Conservation (phyloP, 2,113 vertebrate genomes). For the Castor canadensis region DNA sequence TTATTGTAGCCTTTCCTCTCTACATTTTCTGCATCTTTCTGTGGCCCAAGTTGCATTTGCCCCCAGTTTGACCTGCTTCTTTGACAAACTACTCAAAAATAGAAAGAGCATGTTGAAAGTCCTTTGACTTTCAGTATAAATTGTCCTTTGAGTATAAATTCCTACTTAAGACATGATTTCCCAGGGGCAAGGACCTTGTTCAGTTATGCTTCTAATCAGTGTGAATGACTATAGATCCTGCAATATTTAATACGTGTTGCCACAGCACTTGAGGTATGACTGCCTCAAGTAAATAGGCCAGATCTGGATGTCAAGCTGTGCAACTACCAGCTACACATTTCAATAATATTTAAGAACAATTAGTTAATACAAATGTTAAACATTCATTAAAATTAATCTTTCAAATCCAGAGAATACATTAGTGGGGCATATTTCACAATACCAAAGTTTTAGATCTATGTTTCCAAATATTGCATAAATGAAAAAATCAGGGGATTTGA, state of each 20-base stretch:
- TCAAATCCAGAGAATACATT: conserved; percentile 5
- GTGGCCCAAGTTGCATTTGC: background rate
- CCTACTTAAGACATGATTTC: conserved; percentile 3
- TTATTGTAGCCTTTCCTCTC: background rate
- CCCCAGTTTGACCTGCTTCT: background rate
- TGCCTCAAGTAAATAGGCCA: background rate
- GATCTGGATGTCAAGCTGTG: background rate
- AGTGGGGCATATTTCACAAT: background rate
- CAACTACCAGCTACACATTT: conserved; percentile 9
- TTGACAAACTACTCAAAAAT: conserved; percentile 13
- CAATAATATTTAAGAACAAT: conserved; percentile 51
- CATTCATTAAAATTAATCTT: conserved; percentile 59
- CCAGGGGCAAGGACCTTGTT: background rate
- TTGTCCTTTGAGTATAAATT: background rate
- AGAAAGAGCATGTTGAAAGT: background rate
- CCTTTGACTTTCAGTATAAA: background rate
- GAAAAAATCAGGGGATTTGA: conserved; percentile 5
- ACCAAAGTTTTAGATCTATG: background rate
- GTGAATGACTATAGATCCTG: background rate
- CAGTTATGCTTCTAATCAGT: background rate
- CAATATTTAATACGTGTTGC: background rate
- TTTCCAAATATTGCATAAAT: background rate
- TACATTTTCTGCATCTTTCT: background rate
- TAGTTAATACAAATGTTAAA: conserved; percentile 25
- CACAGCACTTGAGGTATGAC: background rate